Conservation (phyloP, 2,113 vertebrate genomes). For the Heterochromis multidens region DNA sequence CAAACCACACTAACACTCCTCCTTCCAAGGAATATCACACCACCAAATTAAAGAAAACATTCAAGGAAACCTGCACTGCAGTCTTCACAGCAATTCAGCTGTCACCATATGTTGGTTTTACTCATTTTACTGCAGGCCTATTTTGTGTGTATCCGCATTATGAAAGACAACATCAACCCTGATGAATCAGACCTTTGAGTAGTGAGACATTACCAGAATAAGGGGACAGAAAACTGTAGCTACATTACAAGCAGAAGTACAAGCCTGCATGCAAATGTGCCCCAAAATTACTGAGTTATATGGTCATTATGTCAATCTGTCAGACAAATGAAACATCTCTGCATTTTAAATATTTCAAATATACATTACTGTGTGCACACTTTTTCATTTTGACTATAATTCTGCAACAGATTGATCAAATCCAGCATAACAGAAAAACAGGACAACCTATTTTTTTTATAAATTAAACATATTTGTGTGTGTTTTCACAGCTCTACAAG, state of each 20-base stretch:
- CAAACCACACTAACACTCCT: not conserved
- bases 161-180: not conserved
- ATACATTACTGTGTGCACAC: not conserved
- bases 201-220: not conserved
- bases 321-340: not conserved
- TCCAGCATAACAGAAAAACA: not conserved
- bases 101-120: not conserved
- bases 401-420: not conserved
- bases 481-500: not conserved
- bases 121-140: not conserved
- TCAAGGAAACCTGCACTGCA: not conserved
- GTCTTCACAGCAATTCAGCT: not conserved
- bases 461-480: not conserved
- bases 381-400: not conserved
- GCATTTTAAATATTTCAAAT: not conserved
- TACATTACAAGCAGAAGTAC: not conserved
- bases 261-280: not conserved
- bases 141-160: fast-evolving
- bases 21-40: not conserved
- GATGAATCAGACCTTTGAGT: not conserved
- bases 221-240: not conserved
- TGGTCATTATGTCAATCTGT: not conserved
- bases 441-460: not conserved
- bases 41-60: not conserved
- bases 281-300: not conserved